Conservation (phyloP, 2,888 invertebrate species). For the Chromoteleia sp. region DNA sequence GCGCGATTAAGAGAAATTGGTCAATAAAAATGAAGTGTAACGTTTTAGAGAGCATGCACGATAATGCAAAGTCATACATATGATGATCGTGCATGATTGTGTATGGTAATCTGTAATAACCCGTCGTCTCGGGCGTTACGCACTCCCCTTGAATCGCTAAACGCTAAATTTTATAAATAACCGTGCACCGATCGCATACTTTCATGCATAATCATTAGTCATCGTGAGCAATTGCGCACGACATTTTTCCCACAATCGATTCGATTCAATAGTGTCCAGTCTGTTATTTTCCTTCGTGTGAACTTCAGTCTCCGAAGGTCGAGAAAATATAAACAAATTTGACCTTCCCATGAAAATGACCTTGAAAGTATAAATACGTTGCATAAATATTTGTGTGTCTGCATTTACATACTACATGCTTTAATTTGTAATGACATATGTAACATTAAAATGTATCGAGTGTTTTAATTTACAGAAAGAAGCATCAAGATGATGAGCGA, state of each 20-base stretch:
- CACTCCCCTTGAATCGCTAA: slow-evolving; percentile 45
- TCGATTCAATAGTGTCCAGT: slow-evolving; percentile 19
- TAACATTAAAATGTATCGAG: no score
- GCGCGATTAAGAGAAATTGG: slow-evolving; percentile 49
- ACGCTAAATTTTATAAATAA: slow-evolving; percentile 64
- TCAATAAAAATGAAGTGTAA: slow-evolving; percentile 33
- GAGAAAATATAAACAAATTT: slow-evolving; percentile 43
- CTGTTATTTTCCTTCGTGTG: slow-evolving; percentile 24
- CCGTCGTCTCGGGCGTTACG: slow-evolving; percentile 38
- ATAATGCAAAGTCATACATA: slow-evolving; percentile 48
- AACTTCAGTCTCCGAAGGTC: slow-evolving; percentile 29
- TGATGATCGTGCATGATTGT: slow-evolving; percentile 57
- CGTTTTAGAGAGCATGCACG: slow-evolving; percentile 46
- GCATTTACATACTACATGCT: no score
- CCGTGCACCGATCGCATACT: slow-evolving; percentile 45
- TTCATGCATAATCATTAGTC: slow-evolving; percentile 57
- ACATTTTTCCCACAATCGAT: slow-evolving; percentile 57
- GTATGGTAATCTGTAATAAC: slow-evolving; percentile 62
- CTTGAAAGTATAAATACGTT: slow-evolving; percentile 7
- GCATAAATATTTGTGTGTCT: no score
- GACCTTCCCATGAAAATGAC: slow-evolving; percentile 9
- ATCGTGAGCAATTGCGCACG: slow-evolving; percentile 41
- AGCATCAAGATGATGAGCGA: no score
- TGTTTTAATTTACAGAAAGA: no score
- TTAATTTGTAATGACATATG: no score